Conservation (phyloP, 2,888 invertebrate genomes). For the Dryadula phaetusa region DNA sequence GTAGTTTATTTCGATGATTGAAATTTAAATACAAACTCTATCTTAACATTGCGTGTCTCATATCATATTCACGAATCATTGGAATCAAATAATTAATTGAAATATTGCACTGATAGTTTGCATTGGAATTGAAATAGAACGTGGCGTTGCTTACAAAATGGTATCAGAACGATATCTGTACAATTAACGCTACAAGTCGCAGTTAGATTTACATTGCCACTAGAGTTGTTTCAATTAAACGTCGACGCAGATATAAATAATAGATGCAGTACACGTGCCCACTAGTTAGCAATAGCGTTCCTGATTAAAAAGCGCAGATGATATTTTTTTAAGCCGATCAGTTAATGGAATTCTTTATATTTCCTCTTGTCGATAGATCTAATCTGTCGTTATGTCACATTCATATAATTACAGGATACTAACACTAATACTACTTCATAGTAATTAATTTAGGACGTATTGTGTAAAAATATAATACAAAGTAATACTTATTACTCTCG, state of each 20-base stretch:
- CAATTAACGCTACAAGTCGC: conserved; percentile 38
- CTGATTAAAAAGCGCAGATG: conserved; percentile 30
- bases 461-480: too few species aligned
- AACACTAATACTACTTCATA: too few species aligned
- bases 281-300: conserved; percentile 33
- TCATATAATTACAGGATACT: not conserved
- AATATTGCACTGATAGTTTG: conserved; percentile 29
- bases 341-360: conserved; percentile 8
- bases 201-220: conserved; percentile 38
- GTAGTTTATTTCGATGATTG: not conserved
- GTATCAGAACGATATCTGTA: conserved; percentile 35
- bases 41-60: conserved; percentile 38
- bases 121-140: conserved; percentile 36
- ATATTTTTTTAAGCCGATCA: conserved; percentile 18
- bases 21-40: conserved; percentile 26
- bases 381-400: conserved; percentile 1
- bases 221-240: conserved; percentile 40
- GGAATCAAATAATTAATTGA: conserved; percentile 37
- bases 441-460: too few species aligned
- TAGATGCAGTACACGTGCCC: conserved; percentile 37
- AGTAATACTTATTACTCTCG: too few species aligned
- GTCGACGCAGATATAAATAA: conserved; percentile 32
- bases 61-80: conserved; percentile 38
- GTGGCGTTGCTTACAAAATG: conserved; percentile 38
- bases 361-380: conserved; percentile 11